These are phyloP conservation scores for Piliocolobus tephrosceles DNA, from an alignment of 2,113 vertebrate species.

Conservation along the genomic window DNA sequence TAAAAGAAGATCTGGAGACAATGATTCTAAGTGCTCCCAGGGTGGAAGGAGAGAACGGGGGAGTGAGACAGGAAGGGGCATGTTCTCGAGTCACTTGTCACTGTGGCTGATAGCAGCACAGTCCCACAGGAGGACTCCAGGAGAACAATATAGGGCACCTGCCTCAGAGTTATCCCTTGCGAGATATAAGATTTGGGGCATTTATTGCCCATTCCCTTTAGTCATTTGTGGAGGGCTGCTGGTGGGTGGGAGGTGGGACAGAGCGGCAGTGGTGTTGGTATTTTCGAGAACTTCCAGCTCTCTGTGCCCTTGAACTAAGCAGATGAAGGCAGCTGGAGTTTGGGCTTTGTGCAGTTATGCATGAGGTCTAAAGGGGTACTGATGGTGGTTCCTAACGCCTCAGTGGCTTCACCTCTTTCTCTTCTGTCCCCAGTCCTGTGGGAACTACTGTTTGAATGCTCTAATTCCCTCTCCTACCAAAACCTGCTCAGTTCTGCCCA, in stretches of 20 bases:
- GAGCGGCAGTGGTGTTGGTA: not conserved
- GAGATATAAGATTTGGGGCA: not conserved
- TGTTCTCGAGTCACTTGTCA: not conserved
- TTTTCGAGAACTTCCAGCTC: not conserved
- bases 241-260: rapidly evolving
- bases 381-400: not conserved
- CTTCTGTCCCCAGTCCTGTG: not conserved
- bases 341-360: not conserved
- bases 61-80: not conserved
- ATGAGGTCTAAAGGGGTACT: not conserved
- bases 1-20: not conserved
- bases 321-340: not conserved
- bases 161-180: not conserved
- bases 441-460: not conserved
- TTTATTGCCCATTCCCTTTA: not conserved
- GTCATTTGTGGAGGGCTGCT: not conserved
- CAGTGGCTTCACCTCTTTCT: not conserved
- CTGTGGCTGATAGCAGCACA: not conserved
- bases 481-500: not conserved
- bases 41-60: not conserved
- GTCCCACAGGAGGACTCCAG: not conserved
- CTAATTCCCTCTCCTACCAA: not conserved
- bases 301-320: not conserved
- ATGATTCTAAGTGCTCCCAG: not conserved
- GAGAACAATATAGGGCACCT: not conserved